Evolutionary conservation across 2,888 invertebrate genomes (phyloP).

Genomic region (Phyto melanocephala): DNA sequence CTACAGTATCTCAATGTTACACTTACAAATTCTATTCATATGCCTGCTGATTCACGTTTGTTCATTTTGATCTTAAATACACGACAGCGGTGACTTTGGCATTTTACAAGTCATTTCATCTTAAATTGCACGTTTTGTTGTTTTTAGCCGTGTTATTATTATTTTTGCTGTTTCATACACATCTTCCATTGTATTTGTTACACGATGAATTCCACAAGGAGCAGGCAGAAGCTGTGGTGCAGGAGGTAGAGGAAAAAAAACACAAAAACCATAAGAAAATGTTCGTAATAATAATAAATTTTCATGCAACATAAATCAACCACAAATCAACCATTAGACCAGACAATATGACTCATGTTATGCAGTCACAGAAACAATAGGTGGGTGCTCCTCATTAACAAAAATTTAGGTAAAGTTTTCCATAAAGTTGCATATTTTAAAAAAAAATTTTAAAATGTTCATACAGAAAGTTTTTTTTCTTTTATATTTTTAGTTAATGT

Average conservation of each 20-base stretch:
- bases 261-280: constrained; percentile 1
- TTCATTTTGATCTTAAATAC: constrained; percentile 33
- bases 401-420: too few relatives aligned
- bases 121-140: constrained; percentile 36
- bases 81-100: constrained; percentile 11
- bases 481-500: too few relatives aligned
- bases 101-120: constrained; percentile 34
- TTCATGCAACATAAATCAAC: constrained; percentile 52
- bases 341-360: constrained; percentile 51
- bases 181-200: constrained; percentile 45
- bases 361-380: not conserved
- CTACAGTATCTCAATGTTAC: too few relatives aligned
- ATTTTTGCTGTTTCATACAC: constrained; percentile 16
- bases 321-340: constrained; percentile 48
- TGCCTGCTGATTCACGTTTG: constrained; percentile 19
- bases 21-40: constrained; percentile 28
- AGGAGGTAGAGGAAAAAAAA: not conserved
- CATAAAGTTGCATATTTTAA: too few relatives aligned
- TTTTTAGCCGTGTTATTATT: constrained; percentile 16
- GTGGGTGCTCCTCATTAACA: too few relatives aligned
- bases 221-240: not conserved
- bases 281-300: constrained; percentile 30
- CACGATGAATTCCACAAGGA: constrained; percentile 13
- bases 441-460: too few relatives aligned
- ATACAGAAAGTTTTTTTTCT: too few relatives aligned